Base-by-base conservation (phyloP, 2,888 invertebrate genomes). In the Oegoconia quadripuncta region DNA sequence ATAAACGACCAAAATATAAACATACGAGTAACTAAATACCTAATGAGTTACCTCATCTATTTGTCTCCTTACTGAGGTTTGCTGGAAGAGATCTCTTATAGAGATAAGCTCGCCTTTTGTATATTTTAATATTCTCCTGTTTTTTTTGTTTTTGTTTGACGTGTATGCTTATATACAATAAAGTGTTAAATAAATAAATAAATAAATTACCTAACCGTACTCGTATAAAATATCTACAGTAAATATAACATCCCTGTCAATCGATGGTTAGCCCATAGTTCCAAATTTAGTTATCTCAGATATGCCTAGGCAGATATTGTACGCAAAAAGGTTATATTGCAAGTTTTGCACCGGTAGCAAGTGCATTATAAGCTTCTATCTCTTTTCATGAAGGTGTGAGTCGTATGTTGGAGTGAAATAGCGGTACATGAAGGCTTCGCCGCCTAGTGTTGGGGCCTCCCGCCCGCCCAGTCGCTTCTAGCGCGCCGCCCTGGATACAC, bases 391-490 rank as follows among this genome's bases (percentile, higher is more conserved):
- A 44, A 52, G 39, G 44, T 39, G 33, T 38, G 46, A 42, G 44
- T 46, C 28, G 44, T 46, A 50, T 39, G 78, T 60, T 60, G 20
- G 74, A 82, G 66, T 44, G 74, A 65, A 72, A 82, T 50, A 52
- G 74, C 62, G 55, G 64, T 60, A 67, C 44, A 39, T 50, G 53
- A 59, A 81, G 77, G 79, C 72, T 77, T 71, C 60, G 51, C 62
- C 74, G 68, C 74, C 75, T 59, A 66, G 68, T 64, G 64, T 60
- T 42, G 49, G 50, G 62, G 62, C 54, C 72, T 68, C 77, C 83
- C 82, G 83, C 86, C 86, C 84, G 82, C 84, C 86, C 84, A 86
- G 84, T 86, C 62, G 65, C 65, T 57, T 59, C 50, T 56, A 61
- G 76, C 48, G 51, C 57, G 64, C 69, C 68, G 78, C 69, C 68